Base-by-base conservation (phyloP, 1,140 invertebrate species). In the Bombus vancouverensis region DNA sequence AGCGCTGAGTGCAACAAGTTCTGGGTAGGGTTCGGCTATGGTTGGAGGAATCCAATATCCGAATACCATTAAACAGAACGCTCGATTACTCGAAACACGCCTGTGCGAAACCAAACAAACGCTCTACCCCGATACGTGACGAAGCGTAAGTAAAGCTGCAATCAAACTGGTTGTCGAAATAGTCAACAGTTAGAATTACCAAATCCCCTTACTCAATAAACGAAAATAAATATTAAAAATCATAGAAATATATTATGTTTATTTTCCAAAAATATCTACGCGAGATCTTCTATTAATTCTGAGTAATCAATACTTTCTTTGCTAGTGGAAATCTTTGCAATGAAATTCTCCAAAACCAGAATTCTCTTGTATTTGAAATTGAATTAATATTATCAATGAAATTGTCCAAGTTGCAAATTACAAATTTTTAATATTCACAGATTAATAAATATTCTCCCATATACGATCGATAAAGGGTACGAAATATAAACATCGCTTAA, bases 51-150 rank as follows among this genome's bases (percentile, higher is more conserved):
- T 72, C 37, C 39, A 42, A 72, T 72, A 72, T 42, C 42, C 70
- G 39, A 37, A 42, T n/a, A 15, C 13, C 70, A n/a, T 37, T 42
- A n/a, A 72, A 42, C 28, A n/a, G 39, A 42, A 42, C 39, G 39
- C 39, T 42, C 70, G 70, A 72, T 72, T 71, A 71, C 68, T 39
- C 25, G 68, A 71, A 62, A 39, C 68, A 25, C 65, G n/a, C 32
- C n/a, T 66, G 15, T 42, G 39, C 39, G 13, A n/a, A 28, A 39
- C 2, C 15, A 37, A 42, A 42, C 39, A 42, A 72, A 42, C 39
- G 25, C 10, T n/a, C 68, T 39, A 28, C 25, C 12, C 22, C 39
- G 70, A 72, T 42, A 42, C 70, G 70, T 42, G 70, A 72, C 25
- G 15, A 42, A 72, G 25, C 39, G 39, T n/a, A 39, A 28, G 70